These are phyloP conservation scores for Solen grandis DNA, from an alignment of 1,140 invertebrate genomes.

Conservation along the genomic window DNA sequence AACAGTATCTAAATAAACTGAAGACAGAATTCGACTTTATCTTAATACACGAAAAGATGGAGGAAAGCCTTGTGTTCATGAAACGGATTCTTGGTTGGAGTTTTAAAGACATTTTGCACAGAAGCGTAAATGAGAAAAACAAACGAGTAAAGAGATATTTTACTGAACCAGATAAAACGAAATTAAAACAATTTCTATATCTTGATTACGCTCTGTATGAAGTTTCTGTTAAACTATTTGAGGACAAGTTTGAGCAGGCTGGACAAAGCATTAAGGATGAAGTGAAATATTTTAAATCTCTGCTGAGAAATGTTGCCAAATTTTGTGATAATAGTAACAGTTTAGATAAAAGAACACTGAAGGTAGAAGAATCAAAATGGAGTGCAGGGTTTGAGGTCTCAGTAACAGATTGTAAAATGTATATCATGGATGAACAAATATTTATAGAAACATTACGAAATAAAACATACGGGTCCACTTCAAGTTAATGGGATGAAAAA, in stretches of 20 bases:
- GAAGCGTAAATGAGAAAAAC: conserved; percentile 34
- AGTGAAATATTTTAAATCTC: conserved; percentile 46
- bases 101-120: conserved; percentile 77
- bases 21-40: conserved; percentile 80
- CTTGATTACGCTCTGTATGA: conserved; percentile 60
- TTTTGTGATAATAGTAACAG: conserved; percentile 43
- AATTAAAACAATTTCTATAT: conserved; percentile 35
- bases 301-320: conserved; percentile 17
- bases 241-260: conserved; percentile 17
- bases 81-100: conserved; percentile 81
- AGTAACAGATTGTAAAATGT: conserved; percentile 9
- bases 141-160: conserved; percentile 1
- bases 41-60: conserved; percentile 82
- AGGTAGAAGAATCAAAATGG: conserved; percentile 13
- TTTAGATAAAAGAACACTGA: background rate
- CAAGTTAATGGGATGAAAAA: no score
- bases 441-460: conserved; percentile 35
- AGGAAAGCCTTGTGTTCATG: conserved; percentile 82
- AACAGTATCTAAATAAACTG: conserved; percentile 35
- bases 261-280: conserved; percentile 51
- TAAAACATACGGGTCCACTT: conserved; percentile 32
- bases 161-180: background rate
- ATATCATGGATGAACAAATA: conserved; percentile 17
- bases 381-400: conserved; percentile 11
- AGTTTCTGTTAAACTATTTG: conserved; percentile 38